These are phyloP conservation scores for Caenorhabditis auriculariae DNA, from an alignment of 2,888 invertebrate genomes.

Conservation along the genomic window DNA sequence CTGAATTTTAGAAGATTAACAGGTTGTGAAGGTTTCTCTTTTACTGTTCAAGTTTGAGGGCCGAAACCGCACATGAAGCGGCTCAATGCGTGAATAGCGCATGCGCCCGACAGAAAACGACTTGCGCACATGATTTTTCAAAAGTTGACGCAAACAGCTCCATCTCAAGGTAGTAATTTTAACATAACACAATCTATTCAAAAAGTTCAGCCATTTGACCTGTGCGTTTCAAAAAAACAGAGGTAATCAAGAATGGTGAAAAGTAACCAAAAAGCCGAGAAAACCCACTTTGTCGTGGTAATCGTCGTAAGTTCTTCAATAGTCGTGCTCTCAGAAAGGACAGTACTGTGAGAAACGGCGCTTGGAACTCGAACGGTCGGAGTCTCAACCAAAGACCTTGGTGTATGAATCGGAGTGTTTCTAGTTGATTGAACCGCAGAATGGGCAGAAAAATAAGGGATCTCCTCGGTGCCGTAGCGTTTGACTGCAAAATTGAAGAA, in stretches of 20 bases:
- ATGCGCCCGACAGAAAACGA: no score
- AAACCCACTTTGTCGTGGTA: slow-evolving; percentile 21
- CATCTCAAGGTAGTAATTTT: no score
- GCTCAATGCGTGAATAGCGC: no score
- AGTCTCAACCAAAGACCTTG: slow-evolving; percentile 4
- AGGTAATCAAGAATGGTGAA: background rate
- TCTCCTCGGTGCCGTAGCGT: background rate
- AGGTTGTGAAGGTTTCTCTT: no score
- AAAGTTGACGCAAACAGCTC: no score
- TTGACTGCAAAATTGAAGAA: slow-evolving; percentile 11
- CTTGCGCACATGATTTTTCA: no score
- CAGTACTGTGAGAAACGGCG: slow-evolving; percentile 13
- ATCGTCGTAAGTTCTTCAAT: slow-evolving; percentile 35
- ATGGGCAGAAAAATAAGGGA: slow-evolving; percentile 22
- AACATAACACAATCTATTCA: no score
- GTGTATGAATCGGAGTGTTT: slow-evolving; percentile 4
- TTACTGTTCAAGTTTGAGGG: no score
- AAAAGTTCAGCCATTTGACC: background rate
- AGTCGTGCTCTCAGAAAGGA: slow-evolving; percentile 27
- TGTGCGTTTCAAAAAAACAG: background rate
- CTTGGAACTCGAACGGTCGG: slow-evolving; percentile 10
- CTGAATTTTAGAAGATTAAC: no score
- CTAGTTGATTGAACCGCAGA: slow-evolving; percentile 9
- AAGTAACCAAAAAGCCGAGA: slow-evolving; percentile 5
- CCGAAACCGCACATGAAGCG: no score